phyloP scores from a whole-genome alignment of 2,888 invertebrate genomes.

The Leucophenga maculata region DNA sequence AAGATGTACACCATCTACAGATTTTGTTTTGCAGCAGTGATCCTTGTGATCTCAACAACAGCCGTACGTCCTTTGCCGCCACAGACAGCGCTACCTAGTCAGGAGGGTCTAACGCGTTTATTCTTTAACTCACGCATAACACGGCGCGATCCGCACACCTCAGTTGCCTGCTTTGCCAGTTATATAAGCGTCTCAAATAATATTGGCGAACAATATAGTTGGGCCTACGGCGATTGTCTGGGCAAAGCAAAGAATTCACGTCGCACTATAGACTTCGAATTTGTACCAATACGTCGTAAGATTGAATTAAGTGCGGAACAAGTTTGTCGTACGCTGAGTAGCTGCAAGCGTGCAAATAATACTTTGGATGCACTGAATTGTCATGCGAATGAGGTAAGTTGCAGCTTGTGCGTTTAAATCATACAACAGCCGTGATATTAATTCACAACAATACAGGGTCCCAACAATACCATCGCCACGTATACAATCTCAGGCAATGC shows the following conservation, averaged over 20 bases:
- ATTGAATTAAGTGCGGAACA: slow-evolving; percentile 45
- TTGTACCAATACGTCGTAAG: slow-evolving; percentile 44
- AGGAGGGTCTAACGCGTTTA: slow-evolving; percentile 56
- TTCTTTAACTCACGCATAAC: slow-evolving; percentile 57
- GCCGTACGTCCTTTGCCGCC: slow-evolving; percentile 50
- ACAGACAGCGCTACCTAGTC: slow-evolving; percentile 51
- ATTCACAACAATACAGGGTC: slow-evolving; percentile 46
- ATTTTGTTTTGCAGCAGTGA: not conserved
- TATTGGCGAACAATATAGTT: slow-evolving; percentile 54
- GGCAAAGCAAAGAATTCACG: slow-evolving; percentile 46
- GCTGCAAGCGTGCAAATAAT: slow-evolving; percentile 45
- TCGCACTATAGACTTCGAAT: slow-evolving; percentile 50
- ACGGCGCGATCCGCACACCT: slow-evolving; percentile 51
- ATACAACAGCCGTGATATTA: too few species aligned
- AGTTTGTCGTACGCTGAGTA: slow-evolving; percentile 48
- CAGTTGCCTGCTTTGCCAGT: slow-evolving; percentile 59
- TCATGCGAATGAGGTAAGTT: slow-evolving; percentile 59
- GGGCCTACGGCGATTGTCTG: slow-evolving; percentile 48
- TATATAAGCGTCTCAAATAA: slow-evolving; percentile 58
- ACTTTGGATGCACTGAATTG: slow-evolving; percentile 59
- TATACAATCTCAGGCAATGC: slow-evolving; percentile 66
- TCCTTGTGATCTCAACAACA: not conserved
- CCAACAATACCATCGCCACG: slow-evolving; percentile 59
- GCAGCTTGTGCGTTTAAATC: too few species aligned
- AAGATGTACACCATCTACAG: not conserved